phyloP scores from a whole-genome alignment of 1,140 invertebrate genomes.

The Zaprionus camerounensis region DNA sequence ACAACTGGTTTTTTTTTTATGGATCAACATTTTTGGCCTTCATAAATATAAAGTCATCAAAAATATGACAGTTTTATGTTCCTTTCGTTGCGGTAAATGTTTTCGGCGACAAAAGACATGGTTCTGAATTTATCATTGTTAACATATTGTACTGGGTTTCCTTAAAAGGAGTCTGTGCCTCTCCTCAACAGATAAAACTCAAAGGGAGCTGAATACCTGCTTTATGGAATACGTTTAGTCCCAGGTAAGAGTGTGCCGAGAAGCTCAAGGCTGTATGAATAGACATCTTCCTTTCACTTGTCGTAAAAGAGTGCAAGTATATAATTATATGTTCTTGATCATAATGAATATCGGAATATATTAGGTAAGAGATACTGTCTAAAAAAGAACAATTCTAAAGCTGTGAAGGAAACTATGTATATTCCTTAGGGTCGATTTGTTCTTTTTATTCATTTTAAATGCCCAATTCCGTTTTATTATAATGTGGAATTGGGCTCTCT shows the following conservation, averaged over 20 bases:
- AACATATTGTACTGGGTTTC: conserved; percentile 55
- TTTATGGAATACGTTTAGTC: conserved; percentile 5
- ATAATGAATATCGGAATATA: background rate
- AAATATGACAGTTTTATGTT: conserved; percentile 82
- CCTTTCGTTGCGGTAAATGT: conserved; percentile 80
- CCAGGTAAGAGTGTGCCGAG: background rate
- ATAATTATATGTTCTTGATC: background rate
- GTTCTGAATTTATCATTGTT: conserved; percentile 77
- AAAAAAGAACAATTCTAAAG: background rate
- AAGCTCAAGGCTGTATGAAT: background rate
- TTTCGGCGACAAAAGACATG: conserved; percentile 80
- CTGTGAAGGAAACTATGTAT: background rate
- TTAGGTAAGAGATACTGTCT: background rate
- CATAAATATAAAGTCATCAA: conserved; percentile 84
- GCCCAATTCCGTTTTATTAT: background rate
- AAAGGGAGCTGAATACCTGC: conserved; percentile 10
- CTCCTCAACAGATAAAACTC: background rate
- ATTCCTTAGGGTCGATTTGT: background rate
- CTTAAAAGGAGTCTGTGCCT: conserved; percentile 41
- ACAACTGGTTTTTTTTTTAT: conserved; percentile 67
- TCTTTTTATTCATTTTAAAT: background rate
- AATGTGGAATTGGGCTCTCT: background rate
- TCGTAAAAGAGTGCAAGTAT: background rate
- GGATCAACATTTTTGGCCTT: conserved; percentile 81
- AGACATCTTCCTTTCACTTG: conserved; percentile 1